Base-by-base conservation (phyloP, 1,140 invertebrate species). In the Colletes latitarsis region DNA sequence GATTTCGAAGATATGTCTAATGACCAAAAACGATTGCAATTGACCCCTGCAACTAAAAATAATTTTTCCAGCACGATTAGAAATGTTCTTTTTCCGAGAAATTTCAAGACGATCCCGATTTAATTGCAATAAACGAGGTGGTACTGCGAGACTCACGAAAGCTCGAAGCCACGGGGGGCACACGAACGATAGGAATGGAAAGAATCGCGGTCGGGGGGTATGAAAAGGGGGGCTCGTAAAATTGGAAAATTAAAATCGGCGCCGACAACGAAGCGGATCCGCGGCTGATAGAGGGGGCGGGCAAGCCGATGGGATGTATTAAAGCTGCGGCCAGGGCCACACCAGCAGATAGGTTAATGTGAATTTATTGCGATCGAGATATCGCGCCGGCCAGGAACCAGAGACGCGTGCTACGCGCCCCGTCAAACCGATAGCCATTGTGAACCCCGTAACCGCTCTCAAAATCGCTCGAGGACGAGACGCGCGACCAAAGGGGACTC, bases 331-430 rank as follows among this genome's bases (percentile, higher is more conserved):
- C 85, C 86, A 87, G 87, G 80, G 83, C 80, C 82, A 86, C 52
- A 87, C 63, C 86, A 81, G 87, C 88, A 90, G 91, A 93, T 93
- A 93, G 92, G 92, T 93, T 93, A 93, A 93, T 93, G 91, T 93
- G 91, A 91, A 93, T 93, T 92, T 93, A 93, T 93, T 92, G 89
- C 91, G 88, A 93, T 93, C 91, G 89, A 91, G 92, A 93, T 89
- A 89, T 92, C 89, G 81, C 84, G 55, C 68, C 83, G 89, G 88
- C 85, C 89, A 89, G 91, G 89, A 90, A 91, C 87, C 89, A 86
- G 86, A 91, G 91, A 90, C 91, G 92, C 88, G 92, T 92, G 91
- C 88, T 91, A 85, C 73, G 77, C 70, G 70, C 82, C 30, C 73
- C 82, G 88, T 89, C 89, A 90, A 86, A 79, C 90, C 87, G 90